Percentiles rank a stretch among this genome's conserved stretches.
Evolutionary conservation across 2,888 invertebrate genomes (phyloP).

Genomic region (Cerceris ruficornis): DNA sequence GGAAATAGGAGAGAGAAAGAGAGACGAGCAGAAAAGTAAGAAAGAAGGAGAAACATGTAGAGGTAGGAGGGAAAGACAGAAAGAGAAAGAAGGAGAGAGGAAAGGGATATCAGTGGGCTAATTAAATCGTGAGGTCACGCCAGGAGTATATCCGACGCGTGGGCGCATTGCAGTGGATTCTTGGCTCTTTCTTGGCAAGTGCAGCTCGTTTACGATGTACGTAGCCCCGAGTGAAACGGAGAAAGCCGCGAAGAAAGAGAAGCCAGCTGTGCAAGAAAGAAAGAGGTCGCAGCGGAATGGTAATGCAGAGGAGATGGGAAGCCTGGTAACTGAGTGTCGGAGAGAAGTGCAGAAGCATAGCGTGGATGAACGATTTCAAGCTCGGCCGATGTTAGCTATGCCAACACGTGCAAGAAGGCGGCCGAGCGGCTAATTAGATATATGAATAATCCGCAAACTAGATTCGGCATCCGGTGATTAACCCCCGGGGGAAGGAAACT

Average conservation of each 20-base stretch:
- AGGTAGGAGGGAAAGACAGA: background rate
- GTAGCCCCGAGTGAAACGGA: constrained; percentile 3
- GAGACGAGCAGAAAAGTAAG: background rate
- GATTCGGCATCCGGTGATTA: constrained; percentile 43
- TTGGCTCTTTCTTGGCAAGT: constrained; percentile 61
- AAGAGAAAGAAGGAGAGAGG: background rate
- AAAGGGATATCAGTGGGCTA: constrained; percentile 63
- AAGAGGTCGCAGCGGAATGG: constrained; percentile 10
- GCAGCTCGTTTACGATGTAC: constrained; percentile 47
- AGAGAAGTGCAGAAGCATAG: constrained; percentile 16
- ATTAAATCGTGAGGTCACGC: constrained; percentile 67
- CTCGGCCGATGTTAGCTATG: constrained; percentile 10
- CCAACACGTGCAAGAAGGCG: constrained; percentile 20
- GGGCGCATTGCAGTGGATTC: constrained; percentile 69
- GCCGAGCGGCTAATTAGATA: constrained; percentile 62
- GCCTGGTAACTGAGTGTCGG: constrained; percentile 8
- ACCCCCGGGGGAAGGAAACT: constrained; percentile 14
- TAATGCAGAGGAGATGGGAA: background rate
- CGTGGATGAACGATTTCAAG: constrained; percentile 15
- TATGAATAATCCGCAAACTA: constrained; percentile 66
- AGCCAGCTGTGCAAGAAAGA: constrained; percentile 19
- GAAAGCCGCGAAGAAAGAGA: constrained; percentile 28
- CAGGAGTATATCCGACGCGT: constrained; percentile 62
- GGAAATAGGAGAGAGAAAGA: background rate
- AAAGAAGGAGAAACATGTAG: background rate